Evolutionary conservation across 2,888 invertebrate species (phyloP), one percentile per base, ranked within the genome.

Genomic region (Amblyjoppa fuscipennis): DNA sequence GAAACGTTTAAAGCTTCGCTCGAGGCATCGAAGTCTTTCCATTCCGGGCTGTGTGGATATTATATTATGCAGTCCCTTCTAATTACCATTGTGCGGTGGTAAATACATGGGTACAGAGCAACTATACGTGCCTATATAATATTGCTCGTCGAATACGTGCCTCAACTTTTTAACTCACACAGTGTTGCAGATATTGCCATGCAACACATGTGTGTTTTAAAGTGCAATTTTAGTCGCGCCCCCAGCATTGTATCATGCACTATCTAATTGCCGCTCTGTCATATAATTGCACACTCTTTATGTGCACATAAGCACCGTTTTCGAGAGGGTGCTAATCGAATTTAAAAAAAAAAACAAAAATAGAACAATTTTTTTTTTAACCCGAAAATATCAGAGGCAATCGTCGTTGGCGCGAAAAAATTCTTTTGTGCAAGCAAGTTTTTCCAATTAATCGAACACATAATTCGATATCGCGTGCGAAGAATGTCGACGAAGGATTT

Each of bases 1-100:
- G 70, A 75, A 70, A 79, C 74, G 53, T 75, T 79, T 53, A 75
- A 83, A 74, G 69, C 73, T 78, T 83, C 68, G 74, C 83, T 79
- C 64, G 70, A 28, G 69, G 79, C 79, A 51, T 49, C 69, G 53
- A 59, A 41, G 34, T 61, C 31, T 53, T 74, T 73, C 68, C 31
- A 38, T 64, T 74, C 64, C 11, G 25, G 69, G 41, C 73, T 34
- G 51, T 69, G 56, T 70, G 20, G 70, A 61, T 59, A 78, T 59
- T 56, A 59, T 69, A 56, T 38, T 76, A 75, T 45, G 34, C 74
- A 28, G 83, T 80, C 76, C 76, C 76, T 84, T 80, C 84, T 84
- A 81, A 80, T 84, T 84, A 81, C 20, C 73, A 81, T 84, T 81
- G 76, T 59, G 64, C 73, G 59, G 59, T 59, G 51, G 59, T 64